Base-by-base conservation (phyloP, 1,140 invertebrate genomes). In the Ceratoteleas bidentatus region DNA sequence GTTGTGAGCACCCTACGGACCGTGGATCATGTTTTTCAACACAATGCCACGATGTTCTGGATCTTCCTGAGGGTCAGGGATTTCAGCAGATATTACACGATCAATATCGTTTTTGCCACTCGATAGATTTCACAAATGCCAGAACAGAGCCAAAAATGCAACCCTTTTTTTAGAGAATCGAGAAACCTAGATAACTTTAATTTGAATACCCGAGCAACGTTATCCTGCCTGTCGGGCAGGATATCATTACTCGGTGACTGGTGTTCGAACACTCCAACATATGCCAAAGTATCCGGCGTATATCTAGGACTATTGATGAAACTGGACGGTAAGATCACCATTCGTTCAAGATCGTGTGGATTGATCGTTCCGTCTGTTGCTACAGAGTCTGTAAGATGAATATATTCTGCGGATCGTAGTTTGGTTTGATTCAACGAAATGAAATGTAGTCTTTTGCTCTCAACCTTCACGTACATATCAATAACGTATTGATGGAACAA, bases 291-390 rank as follows among this genome's bases (percentile, higher is more conserved):
- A 85, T 93, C 92, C 85, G 93, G 91, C 16, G 88, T 82, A 47
- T 89, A 86, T 6, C 92, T 66, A 16, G 89, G 89, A 72, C 90
- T 87, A n/a, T 86, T 88, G 5, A 82, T 85, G 72, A 86, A 90
- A n/a, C 86, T 78, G 53, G 89, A 89, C 11, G 92, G 91, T 6
- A 93, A 78, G 77, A 92, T 92, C 0, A 89, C 75, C 62, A 85
- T 70, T 77, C 84, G 65, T 36, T 89, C 89, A 43, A 91, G 15
- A 84, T 90, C 24, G 4, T 4, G 24, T 24, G 24, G 24, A 24
- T 24, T 24, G 1, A 24, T 4, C 1, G 24, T 4, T 24, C 1
- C 24, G 4, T 24, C 24, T 24, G 24, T 4, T 2, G 1, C 1
- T 24, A 24, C 24, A 24, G 24, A 1, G 4, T 24, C 24, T 24